A percentile compares a stretch with the other conserved stretches of the same genome.
These are phyloP conservation scores for Tachuris rubrigastra DNA, from an alignment of 2,113 vertebrate genomes.

Conservation along the genomic window DNA sequence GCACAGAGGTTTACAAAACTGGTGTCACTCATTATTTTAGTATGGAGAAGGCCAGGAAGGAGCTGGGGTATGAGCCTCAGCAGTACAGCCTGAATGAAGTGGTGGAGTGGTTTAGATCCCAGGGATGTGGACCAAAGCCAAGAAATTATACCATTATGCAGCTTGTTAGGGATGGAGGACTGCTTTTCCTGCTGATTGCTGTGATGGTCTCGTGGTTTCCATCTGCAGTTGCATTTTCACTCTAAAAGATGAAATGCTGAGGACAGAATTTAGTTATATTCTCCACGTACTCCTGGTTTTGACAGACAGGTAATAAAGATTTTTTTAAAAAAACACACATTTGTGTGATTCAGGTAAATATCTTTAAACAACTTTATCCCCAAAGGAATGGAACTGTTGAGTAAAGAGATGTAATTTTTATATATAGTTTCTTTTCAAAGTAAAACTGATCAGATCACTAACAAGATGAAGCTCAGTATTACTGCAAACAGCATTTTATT, in stretches of 20 bases:
- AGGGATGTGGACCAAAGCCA: conserved; percentile 75
- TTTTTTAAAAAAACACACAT: neutral
- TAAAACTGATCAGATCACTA: neutral
- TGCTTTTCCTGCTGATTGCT: conserved; percentile 70
- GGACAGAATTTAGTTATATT: neutral
- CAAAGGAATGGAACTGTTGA: neutral
- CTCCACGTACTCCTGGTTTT: neutral
- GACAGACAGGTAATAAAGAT: neutral
- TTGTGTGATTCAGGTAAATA: neutral
- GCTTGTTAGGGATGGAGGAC: conserved; percentile 61
- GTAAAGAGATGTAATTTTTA: neutral
- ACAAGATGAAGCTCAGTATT: neutral
- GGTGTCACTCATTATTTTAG: conserved; percentile 93
- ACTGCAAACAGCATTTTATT: neutral
- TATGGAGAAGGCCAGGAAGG: conserved; percentile 84
- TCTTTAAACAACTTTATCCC: neutral
- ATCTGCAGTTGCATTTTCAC: conserved; percentile 20
- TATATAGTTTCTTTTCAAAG: neutral
- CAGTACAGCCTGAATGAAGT: conserved; percentile 82
- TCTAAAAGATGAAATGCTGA: neutral
- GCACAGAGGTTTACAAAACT: conserved; percentile 93
- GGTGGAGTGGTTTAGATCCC: conserved; percentile 85
- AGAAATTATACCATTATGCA: neutral
- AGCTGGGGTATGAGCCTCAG: conserved; percentile 84
- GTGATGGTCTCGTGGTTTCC: conserved; percentile 77